A percentile compares a stretch with the other conserved stretches of the same genome.
phyloP scores from a whole-genome alignment of 2,888 invertebrate genomes.

The Netelia fuscicornis region DNA sequence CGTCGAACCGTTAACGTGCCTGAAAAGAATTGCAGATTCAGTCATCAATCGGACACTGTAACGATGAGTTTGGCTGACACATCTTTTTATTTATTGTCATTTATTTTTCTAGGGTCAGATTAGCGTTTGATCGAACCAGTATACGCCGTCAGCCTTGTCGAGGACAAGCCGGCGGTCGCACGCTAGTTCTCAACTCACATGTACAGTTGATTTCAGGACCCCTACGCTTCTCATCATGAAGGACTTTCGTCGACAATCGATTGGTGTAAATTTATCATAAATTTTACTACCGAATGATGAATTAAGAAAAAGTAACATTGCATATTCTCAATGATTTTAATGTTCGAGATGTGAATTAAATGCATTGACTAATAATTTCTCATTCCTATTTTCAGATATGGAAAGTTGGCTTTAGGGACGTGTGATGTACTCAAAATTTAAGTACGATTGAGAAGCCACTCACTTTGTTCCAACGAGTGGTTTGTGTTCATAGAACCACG shows the following conservation, averaged over 20 bases:
- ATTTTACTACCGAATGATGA: slow-evolving; percentile 10
- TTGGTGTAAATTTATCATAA: slow-evolving; percentile 16
- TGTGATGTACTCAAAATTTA: neutral
- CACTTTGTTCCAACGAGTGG: slow-evolving; percentile 96
- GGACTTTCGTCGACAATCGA: neutral
- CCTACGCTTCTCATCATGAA: slow-evolving; percentile 84
- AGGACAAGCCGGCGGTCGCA: slow-evolving; percentile 76
- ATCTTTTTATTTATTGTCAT: neutral
- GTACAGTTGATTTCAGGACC: slow-evolving; percentile 84
- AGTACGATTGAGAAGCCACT: slow-evolving; percentile 73
- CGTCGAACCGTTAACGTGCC: slow-evolving; percentile 97
- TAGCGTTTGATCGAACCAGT: slow-evolving; percentile 80
- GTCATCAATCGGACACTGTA: neutral
- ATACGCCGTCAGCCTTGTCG: slow-evolving; percentile 75
- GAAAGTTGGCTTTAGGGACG: neutral
- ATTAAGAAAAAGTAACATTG: neutral
- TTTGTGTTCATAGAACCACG: slow-evolving; percentile 99
- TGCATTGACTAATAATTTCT: neutral
- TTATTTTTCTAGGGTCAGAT: slow-evolving; percentile 54
- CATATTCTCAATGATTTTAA: too few species aligned
- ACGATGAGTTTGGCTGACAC: neutral
- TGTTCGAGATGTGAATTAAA: too few species aligned
- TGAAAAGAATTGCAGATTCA: slow-evolving; percentile 77
- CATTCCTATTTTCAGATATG: neutral
- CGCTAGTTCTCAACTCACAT: slow-evolving; percentile 81